Base-by-base conservation (phyloP, 92 coral and sea anemone genomes). In the Actinernus sp. region DNA sequence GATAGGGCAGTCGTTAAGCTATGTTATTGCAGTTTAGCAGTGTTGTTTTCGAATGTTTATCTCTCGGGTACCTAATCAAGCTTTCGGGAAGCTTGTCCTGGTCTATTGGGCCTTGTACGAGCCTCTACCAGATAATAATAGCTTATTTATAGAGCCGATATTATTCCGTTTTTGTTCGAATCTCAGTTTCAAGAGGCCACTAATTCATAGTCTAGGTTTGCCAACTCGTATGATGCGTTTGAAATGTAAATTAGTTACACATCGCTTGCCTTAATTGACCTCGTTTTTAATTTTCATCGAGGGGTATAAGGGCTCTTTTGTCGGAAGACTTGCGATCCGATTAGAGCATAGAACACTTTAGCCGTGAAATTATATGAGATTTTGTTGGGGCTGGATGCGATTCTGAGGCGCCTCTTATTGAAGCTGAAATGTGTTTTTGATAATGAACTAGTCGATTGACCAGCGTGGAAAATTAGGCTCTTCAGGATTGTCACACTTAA, bases 1-100 rank as follows among this genome's bases (percentile, higher is more conserved):
- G 70, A 46, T 69, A 58, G 59, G 72, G 43, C 57, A 48, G 49
- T 83, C 46, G 67, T 61, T 70, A 67, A 72, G 76, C 84, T 49
- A 72, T 71, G 84, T 73, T 73, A 72, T 73, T 64, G 74, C 81
- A 46, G 74, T 79, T 74, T 75, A 28, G 67, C 61, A 52, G 46
- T 43, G 41, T 48, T 49, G 58, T 64, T 64, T 48, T 29, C 18
- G 11, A 36, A 45, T 45, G 17, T 45, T 45, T 9, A 45, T 36
- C 41, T 36, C 63, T 61, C 50, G 71, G 40, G 26, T n/a, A n/a
- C n/a, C n/a, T n/a, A n/a, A n/a, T n/a, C n/a, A n/a, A n/a, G n/a
- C n/a, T n/a, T n/a, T n/a, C n/a, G n/a, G n/a, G n/a, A n/a, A n/a
- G n/a, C n/a, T n/a, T n/a, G n/a, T n/a, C n/a, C n/a, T n/a, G n/a